These are phyloP conservation scores for Pseudomyrmex gracilis DNA, from an alignment of 1,140 invertebrate species.

Conservation along the genomic window DNA sequence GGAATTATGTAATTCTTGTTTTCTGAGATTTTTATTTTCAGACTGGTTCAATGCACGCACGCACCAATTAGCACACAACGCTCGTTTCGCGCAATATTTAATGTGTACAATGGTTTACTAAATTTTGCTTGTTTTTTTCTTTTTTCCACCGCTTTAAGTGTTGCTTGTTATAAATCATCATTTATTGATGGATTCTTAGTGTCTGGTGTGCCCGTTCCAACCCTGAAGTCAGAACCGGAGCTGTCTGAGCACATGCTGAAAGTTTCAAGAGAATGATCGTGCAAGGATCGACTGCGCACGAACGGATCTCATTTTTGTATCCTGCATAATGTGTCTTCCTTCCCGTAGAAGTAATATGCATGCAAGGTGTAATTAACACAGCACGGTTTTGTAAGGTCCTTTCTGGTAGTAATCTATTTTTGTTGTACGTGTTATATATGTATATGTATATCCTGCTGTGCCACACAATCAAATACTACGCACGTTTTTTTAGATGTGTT, in stretches of 20 bases:
- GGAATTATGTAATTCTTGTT: slow-evolving; percentile 9
- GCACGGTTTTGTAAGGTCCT: slow-evolving; percentile 54
- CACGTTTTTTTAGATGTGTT: neutral
- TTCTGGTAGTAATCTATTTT: slow-evolving; percentile 49
- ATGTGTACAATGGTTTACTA: neutral
- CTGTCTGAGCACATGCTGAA: slow-evolving; percentile 71
- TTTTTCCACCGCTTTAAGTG: slow-evolving; percentile 58
- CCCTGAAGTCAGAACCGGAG: slow-evolving; percentile 73
- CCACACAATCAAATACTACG: slow-evolving; percentile 53
- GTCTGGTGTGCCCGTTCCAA: slow-evolving; percentile 72
- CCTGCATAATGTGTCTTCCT: slow-evolving; percentile 76
- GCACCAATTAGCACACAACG: slow-evolving; percentile 32
- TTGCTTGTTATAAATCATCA: slow-evolving; percentile 67
- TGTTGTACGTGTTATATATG: neutral
- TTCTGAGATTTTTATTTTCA: slow-evolving; percentile 51
- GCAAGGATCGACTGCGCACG: slow-evolving; percentile 77
- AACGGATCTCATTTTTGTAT: slow-evolving; percentile 74
- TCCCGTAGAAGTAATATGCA: slow-evolving; percentile 74
- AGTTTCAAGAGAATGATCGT: slow-evolving; percentile 70
- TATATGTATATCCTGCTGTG: slow-evolving; percentile 59
- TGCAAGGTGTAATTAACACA: slow-evolving; percentile 68
- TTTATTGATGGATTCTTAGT: slow-evolving; percentile 75
- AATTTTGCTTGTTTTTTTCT: slow-evolving; percentile 31
- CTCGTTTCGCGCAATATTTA: slow-evolving; percentile 28
- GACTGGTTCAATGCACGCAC: slow-evolving; percentile 61